Conservation (phyloP, 2,113 vertebrate genomes). For the Festucalex cinctus region DNA sequence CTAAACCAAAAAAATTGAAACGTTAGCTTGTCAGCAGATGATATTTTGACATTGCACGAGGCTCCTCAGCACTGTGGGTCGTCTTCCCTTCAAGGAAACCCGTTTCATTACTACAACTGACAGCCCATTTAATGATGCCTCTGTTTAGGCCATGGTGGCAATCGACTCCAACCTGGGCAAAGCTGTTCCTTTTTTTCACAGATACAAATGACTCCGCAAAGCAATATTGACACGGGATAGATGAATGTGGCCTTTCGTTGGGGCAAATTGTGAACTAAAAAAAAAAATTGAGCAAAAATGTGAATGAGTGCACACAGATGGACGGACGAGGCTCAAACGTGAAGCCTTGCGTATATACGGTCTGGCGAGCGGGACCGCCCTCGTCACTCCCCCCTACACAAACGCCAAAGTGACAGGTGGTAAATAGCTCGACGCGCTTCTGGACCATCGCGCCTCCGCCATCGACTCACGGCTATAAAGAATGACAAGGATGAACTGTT, state of each 20-base stretch:
- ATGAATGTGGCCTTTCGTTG: conserved; percentile 31
- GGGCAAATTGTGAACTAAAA: conserved; percentile 15
- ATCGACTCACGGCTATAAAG: conserved; percentile 40
- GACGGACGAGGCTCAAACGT: conserved; percentile 17
- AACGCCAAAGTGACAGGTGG: conserved; percentile 45
- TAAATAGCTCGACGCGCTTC: conserved; percentile 39
- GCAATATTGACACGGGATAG: conserved; percentile 39
- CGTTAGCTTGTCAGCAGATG: not conserved
- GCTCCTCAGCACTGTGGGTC: not conserved
- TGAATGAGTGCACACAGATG: conserved; percentile 16
- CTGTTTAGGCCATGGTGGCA: not conserved
- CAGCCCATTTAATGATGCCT: not conserved
- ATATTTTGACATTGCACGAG: not conserved
- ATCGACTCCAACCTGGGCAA: not conserved
- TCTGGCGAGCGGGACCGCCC: conserved; percentile 7
- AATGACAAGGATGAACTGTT: conserved; percentile 55
- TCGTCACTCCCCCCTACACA: conserved; percentile 14
- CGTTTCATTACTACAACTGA: not conserved
- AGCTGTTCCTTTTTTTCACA: not conserved
- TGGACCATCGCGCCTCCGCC: conserved; percentile 36
- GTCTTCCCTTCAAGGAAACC: not conserved
- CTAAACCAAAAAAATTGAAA: not conserved
- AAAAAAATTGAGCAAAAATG: conserved; percentile 24
- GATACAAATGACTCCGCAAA: conserved; percentile 58
- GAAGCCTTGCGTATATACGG: conserved; percentile 31